A percentile compares a stretch with the other conserved stretches of the same genome.
phyloP scores from a whole-genome alignment of 2,888 invertebrate genomes.

The Caenorhabditis sp. region DNA sequence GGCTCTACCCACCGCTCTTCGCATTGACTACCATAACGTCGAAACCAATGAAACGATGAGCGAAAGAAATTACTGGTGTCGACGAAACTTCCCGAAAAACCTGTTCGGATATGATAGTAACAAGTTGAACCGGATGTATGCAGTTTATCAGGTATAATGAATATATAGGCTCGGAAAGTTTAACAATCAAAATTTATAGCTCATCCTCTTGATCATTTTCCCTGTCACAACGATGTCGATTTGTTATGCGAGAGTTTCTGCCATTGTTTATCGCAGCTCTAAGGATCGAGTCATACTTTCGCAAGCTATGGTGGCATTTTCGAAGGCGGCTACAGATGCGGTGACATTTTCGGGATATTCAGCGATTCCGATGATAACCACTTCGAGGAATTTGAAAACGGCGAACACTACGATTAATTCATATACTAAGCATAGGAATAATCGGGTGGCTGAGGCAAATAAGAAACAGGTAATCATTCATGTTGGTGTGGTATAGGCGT shows the following conservation, averaged over 20 bases:
- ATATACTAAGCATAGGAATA: constrained; percentile 50
- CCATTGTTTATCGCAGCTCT: constrained; percentile 60
- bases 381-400: constrained; percentile 43
- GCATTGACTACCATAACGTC: constrained; percentile 73
- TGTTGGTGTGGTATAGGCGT: too few species aligned
- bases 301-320: constrained; percentile 59
- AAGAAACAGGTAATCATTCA: constrained; percentile 53
- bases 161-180: neutral
- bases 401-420: constrained; percentile 51
- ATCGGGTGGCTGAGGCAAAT: constrained; percentile 57
- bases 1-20: constrained; percentile 77
- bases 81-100: constrained; percentile 41
- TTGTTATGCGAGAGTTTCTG: constrained; percentile 77
- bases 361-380: constrained; percentile 54
- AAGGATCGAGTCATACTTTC: constrained; percentile 54
- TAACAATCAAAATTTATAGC: constrained; percentile 72
- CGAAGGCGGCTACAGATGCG: constrained; percentile 59
- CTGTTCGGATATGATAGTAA: constrained; percentile 35
- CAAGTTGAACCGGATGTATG: constrained; percentile 48
- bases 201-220: constrained; percentile 77
- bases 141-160: constrained; percentile 52
- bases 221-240: constrained; percentile 78
- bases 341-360: constrained; percentile 59
- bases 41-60: constrained; percentile 42
- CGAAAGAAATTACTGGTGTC: constrained; percentile 52